phyloP scores from a whole-genome alignment of 2,113 vertebrate genomes.

The Caloenas nicobarica region DNA sequence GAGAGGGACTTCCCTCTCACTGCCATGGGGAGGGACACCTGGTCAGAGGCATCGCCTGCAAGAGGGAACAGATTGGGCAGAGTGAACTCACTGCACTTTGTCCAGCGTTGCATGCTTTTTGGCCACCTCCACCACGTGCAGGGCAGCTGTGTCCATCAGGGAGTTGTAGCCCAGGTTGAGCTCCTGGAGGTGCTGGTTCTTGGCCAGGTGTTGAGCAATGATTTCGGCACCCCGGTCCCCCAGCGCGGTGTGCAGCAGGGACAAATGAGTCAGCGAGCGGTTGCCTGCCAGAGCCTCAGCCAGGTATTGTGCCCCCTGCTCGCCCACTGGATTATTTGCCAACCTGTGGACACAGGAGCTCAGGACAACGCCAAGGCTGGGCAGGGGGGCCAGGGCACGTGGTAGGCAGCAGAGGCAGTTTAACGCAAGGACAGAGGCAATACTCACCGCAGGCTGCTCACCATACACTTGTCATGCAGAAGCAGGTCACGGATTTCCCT shows the following conservation, averaged over 20 bases:
- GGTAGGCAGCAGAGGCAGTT: neutral
- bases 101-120: conserved; percentile 81
- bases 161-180: conserved; percentile 94
- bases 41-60: fast-evolving
- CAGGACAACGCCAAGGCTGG: neutral
- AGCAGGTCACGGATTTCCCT: conserved; percentile 85
- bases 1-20: fast-evolving
- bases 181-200: conserved; percentile 81
- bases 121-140: conserved; percentile 86
- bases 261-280: conserved; percentile 81
- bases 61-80: neutral
- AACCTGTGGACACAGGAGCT: conserved; percentile 75
- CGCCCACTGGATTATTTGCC: conserved; percentile 84
- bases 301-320: conserved; percentile 76
- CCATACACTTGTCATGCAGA: conserved; percentile 81
- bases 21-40: conserved; percentile 28
- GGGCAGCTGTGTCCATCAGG: conserved; percentile 83
- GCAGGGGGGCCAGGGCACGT: neutral
- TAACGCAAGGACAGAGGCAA: neutral
- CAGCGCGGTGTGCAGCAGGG: conserved; percentile 87
- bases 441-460: conserved; percentile 80
- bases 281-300: conserved; percentile 83
- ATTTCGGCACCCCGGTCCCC: conserved; percentile 79
- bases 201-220: conserved; percentile 78
- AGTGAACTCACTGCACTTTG: conserved; percentile 82